Conservation (phyloP, 2,113 vertebrate genomes). For the Syrrhaptes paradoxus region DNA sequence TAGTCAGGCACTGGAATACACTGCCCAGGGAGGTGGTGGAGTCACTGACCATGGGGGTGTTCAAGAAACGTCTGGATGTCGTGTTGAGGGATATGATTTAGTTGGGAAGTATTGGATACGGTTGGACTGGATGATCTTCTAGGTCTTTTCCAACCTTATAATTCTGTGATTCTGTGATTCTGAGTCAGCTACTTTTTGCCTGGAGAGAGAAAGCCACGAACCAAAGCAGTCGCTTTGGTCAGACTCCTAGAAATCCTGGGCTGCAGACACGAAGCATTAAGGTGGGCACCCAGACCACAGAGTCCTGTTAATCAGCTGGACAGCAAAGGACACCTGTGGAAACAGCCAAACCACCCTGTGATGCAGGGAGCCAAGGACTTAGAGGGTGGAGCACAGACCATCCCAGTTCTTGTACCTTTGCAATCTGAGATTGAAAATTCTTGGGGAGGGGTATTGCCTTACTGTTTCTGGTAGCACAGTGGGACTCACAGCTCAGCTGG, state of each 20-base stretch:
- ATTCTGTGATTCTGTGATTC: too few relatives aligned
- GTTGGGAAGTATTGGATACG: too few relatives aligned
- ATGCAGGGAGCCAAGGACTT: background rate
- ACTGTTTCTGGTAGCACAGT: background rate
- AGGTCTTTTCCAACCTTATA: too few relatives aligned
- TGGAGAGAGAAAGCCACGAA: background rate
- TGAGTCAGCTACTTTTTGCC: background rate
- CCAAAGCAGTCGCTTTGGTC: background rate
- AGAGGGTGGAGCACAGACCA: background rate
- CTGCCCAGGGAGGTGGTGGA: too few relatives aligned
- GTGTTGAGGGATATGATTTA: too few relatives aligned
- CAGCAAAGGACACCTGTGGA: background rate
- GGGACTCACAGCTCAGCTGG: background rate
- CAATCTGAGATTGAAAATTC: background rate
- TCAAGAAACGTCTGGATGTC: too few relatives aligned
- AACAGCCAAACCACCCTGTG: rapidly evolving
- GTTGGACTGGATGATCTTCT: too few relatives aligned
- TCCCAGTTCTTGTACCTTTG: background rate
- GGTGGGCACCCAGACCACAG: background rate
- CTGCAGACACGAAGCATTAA: background rate
- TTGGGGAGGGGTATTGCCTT: background rate
- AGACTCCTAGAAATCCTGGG: background rate
- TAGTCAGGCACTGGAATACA: too few relatives aligned
- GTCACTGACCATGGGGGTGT: too few relatives aligned
- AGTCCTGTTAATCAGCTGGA: background rate